Evolutionary conservation across 2,888 invertebrate species (phyloP), one percentile per base, ranked within the genome.

Genomic region (Gonocerus acuteangulatus): DNA sequence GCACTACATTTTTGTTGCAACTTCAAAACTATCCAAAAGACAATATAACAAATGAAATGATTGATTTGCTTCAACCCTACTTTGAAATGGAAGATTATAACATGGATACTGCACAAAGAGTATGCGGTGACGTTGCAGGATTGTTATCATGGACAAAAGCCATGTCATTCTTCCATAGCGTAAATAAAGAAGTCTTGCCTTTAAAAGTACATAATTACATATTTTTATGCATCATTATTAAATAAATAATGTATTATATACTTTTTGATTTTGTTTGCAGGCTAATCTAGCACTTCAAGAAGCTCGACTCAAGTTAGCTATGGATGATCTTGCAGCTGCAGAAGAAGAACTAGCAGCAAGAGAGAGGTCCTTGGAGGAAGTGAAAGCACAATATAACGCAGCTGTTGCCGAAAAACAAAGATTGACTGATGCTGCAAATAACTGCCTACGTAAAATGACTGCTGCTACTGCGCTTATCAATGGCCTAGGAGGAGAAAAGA

Each of bases 41-140:
- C 71, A 89, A 91, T 7, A 95, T 96, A 64, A 96, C 95, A 73
- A 94, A 92, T 71, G 96, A 96, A 77, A 95, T 95, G 85, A 91
- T 96, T 7, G 96, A 96, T 72, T 79, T 95, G 63, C 75, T 96
- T 59, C 81, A 85, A 67, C 94, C 95, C 0, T 96, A 95, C 74
- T 91, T 94, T 70, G 85, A 86, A 73, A 92, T 93, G 92, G 95
- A 95, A 70, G 95, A 96, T 74, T 96, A 95, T 73, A 93, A 91
- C 72, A 90, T 95, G 89, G 95, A 96, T 71, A 94, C 89, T 59
- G 96, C 96, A 0, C 87, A 92, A 72, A 80, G 95, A 66, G 95
- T 95, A 2, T 96, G 95, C 72, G 95, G 95, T 58, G 95, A 96
- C 72, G 95, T 96, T 0, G 95, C 96, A 13, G 96, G 96, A 1